Percentiles rank a stretch among this genome's conserved stretches.
These are phyloP conservation scores for Crossaster papposus DNA, from an alignment of 53 echinoderm and acorn worm species.

Conservation along the genomic window DNA sequence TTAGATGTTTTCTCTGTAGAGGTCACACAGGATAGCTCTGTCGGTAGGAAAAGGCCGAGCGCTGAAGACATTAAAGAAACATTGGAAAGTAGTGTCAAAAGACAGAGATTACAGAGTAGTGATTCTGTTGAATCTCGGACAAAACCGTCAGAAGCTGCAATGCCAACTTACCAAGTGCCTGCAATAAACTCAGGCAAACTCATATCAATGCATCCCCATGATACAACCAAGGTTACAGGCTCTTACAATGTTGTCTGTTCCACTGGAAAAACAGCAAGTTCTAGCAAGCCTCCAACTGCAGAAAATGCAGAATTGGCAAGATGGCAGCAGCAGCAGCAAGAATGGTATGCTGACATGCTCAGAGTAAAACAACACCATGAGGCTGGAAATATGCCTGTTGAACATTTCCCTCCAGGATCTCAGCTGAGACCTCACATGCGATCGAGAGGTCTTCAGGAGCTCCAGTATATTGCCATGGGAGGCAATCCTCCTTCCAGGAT, in stretches of 20 bases:
- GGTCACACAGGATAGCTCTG: constrained; percentile 11
- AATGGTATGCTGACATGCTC: constrained; percentile 49
- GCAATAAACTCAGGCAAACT: constrained; percentile 26
- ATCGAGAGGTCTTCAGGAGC: constrained; percentile 56
- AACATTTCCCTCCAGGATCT: constrained; percentile 25
- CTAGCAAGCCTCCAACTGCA: constrained; percentile 15
- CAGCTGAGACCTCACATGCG: constrained; percentile 17
- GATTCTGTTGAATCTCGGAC: constrained; percentile 32
- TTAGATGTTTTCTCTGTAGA: constrained; percentile 1
- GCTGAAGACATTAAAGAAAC: constrained; percentile 42
- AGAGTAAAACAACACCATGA: constrained; percentile 53
- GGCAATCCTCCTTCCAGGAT: constrained; percentile 53
- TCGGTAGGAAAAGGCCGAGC: constrained; percentile 52
- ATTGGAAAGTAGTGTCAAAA: constrained; percentile 2
- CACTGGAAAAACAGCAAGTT: constrained; percentile 41
- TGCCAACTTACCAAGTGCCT: constrained; percentile 52
- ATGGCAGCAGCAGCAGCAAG: constrained; percentile 52
- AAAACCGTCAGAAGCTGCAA: constrained; percentile 35
- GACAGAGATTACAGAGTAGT: constrained; percentile 34
- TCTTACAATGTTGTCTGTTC: constrained; percentile 54
- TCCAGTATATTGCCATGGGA: constrained; percentile 57
- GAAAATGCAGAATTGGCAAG: constrained; percentile 47
- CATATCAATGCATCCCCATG: constrained; percentile 41
- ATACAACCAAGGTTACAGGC: constrained; percentile 51
- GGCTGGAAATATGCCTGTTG: constrained; percentile 26